These are phyloP conservation scores for Lampris megalopsis DNA, from an alignment of 2,113 vertebrate species.

Conservation along the genomic window DNA sequence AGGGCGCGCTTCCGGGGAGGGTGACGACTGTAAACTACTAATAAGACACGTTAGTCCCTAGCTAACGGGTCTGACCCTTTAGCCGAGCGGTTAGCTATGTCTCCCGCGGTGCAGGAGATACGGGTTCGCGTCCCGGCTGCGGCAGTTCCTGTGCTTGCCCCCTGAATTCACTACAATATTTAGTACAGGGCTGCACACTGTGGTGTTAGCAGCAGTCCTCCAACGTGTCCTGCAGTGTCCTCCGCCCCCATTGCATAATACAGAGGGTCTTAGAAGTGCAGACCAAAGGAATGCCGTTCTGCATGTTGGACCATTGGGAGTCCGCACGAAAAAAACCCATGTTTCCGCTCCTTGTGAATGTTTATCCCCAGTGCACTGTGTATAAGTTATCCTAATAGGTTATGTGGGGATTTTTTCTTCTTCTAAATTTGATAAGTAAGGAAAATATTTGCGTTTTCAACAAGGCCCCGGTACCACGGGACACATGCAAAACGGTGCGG, in stretches of 20 bases:
- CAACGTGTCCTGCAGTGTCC: not conserved
- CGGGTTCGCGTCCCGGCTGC: no score
- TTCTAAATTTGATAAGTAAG: slow-evolving; percentile 4
- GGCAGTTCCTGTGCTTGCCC: no score
- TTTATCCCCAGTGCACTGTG: not conserved
- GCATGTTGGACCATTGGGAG: slow-evolving; percentile 28
- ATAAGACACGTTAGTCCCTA: no score
- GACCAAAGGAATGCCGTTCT: slow-evolving; percentile 30
- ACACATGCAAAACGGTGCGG: not conserved
- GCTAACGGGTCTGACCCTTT: no score
- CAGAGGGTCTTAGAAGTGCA: slow-evolving; percentile 16
- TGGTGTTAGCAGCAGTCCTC: slow-evolving; percentile 17
- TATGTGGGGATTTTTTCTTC: not conserved
- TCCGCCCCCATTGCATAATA: slow-evolving; percentile 21
- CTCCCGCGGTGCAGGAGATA: no score
- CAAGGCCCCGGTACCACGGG: slow-evolving; percentile 2
- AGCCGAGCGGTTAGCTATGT: no score
- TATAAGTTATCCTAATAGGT: slow-evolving; percentile 7
- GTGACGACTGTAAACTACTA: no score
- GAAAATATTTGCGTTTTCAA: slow-evolving; percentile 12
- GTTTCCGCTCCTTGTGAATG: slow-evolving; percentile 11
- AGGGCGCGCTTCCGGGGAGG: no score
- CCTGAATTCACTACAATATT: no score
- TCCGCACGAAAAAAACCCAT: not conserved
- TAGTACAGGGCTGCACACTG: not conserved